A percentile compares a stretch with the other conserved stretches of the same genome.
Conservation (phyloP, 2,888 invertebrate species). For the Tineola bisselliella region DNA sequence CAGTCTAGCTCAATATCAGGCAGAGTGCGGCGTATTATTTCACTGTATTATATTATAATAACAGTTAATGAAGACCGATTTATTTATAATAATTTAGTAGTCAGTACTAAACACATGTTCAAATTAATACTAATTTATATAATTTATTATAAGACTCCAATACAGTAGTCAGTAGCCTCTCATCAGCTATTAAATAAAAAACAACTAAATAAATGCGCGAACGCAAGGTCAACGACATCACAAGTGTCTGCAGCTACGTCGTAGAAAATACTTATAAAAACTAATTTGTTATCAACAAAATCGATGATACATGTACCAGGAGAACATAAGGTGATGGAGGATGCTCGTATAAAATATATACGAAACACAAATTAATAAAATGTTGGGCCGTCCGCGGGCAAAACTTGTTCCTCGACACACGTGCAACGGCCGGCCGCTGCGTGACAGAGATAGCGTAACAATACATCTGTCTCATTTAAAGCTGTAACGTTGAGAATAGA, state of each 20-base stretch:
- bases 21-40: too few species aligned
- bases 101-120: too few species aligned
- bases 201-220: not conserved
- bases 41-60: too few species aligned
- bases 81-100: too few species aligned
- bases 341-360: conserved; percentile 28
- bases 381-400: conserved; percentile 47
- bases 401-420: conserved; percentile 61
- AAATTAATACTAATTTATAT: not conserved
- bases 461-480: conserved; percentile 27
- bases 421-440: conserved; percentile 49
- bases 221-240: conserved; percentile 1
- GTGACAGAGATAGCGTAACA: conserved; percentile 28
- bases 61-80: too few species aligned
- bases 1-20: too few species aligned
- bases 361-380: conserved; percentile 65
- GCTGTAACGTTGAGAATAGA: conserved; percentile 35
- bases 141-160: not conserved
- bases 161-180: not conserved
- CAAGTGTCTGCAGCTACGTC: not conserved
- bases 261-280: conserved; percentile 20
- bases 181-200: not conserved
- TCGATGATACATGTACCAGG: conserved; percentile 46
- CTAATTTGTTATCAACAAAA: conserved; percentile 62
- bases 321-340: conserved; percentile 20